Percentiles rank a stretch among this genome's conserved stretches.
These are phyloP conservation scores for Sinella curviseta DNA, from an alignment of 1,140 invertebrate genomes.

Conservation along the genomic window DNA sequence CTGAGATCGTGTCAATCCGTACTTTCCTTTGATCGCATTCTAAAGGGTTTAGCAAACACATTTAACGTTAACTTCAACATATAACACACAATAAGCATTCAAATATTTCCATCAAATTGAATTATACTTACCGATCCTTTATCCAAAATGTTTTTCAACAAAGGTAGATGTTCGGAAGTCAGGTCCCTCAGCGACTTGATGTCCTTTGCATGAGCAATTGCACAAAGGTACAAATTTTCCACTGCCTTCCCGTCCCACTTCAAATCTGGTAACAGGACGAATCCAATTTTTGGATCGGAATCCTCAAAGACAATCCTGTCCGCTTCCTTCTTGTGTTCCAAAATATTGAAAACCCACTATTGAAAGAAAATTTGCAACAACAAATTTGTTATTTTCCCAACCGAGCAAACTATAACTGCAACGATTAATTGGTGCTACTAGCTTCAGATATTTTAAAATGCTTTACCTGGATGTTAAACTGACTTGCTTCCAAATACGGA, in stretches of 20 bases:
- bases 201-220: slow-evolving; percentile 69
- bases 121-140: slow-evolving; percentile 66
- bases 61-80: slow-evolving; percentile 47
- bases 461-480: slow-evolving; percentile 74
- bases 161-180: slow-evolving; percentile 70
- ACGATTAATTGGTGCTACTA: slow-evolving; percentile 5
- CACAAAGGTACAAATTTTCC: slow-evolving; percentile 79
- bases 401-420: background rate
- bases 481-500: slow-evolving; percentile 69
- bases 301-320: slow-evolving; percentile 87
- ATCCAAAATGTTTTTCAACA: slow-evolving; percentile 77
- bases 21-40: slow-evolving; percentile 77
- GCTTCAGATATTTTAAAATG: background rate
- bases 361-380: slow-evolving; percentile 54
- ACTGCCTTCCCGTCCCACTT: slow-evolving; percentile 85
- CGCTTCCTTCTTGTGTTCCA: slow-evolving; percentile 83
- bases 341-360: slow-evolving; percentile 96
- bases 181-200: slow-evolving; percentile 85
- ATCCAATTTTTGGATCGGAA: slow-evolving; percentile 73
- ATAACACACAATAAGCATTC: no score
- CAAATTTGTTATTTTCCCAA: background rate
- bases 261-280: slow-evolving; percentile 85
- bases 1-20: slow-evolving; percentile 68
- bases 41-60: no score
- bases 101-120: no score